Evolutionary conservation across 2,888 invertebrate genomes (phyloP), one percentile per base, ranked within the genome.

Genomic region (Matsumyia berberina): DNA sequence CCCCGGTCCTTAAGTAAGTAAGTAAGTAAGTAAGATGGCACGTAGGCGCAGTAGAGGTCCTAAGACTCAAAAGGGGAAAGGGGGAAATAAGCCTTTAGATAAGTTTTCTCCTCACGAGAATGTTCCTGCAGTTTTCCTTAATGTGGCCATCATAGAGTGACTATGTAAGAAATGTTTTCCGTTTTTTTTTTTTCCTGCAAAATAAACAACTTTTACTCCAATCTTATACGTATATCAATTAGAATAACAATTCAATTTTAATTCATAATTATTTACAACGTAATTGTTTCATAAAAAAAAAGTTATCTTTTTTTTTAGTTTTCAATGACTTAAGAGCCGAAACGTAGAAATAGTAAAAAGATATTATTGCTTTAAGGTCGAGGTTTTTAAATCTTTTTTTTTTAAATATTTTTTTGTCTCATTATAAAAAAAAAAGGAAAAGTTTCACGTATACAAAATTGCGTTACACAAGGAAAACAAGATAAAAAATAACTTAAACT

Each of bases 241-340:
- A 60, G 53, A 82, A 66, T 82, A 77, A 70, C 70, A 72, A 60
- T 64, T 76, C 74, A n/a, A 60, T 57, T 70, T 57, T 46, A 66
- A 60, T 74, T 35, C 44, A 73, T 33, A 58, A 57, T 55, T 81
- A 79, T 79, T 69, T 73, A 66, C 70, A 83, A 69, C 72, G 69
- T 78, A 69, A 67, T 69, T 51, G 62, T 44, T 37, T 66, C 70
- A 55, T 49, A 79, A 77, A 64, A 73, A 55, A 58, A 55, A 66
- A 62, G 4, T 53, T 66, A 66, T 49, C 66, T 51, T 78, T 53
- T 15, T 57, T 82, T 85, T 86, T 57, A n/a, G 12, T 79, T 86
- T 80, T 86, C 82, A 83, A 77, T 64, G 77, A 64, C 35, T 64
- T 53, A 74, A 67, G 42, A 67, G 60, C 53, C 72, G 72, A 73